A percentile compares a stretch with the other conserved stretches of the same genome.
Evolutionary conservation across 2,797 vertebrate species (phyloP).

Genomic region (Takifugu ocellatus): DNA sequence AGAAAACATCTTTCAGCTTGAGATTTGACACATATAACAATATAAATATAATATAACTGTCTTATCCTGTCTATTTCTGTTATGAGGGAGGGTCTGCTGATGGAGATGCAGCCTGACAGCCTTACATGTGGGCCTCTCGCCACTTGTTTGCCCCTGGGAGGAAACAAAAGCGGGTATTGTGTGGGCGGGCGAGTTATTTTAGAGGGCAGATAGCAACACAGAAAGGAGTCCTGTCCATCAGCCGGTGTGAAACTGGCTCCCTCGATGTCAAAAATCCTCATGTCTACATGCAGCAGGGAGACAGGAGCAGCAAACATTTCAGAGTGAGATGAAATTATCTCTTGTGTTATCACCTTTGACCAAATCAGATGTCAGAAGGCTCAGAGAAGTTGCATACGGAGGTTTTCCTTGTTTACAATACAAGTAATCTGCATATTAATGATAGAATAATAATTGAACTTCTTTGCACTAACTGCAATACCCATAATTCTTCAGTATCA

Average conservation of each 20-base stretch:
- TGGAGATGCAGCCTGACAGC: not conserved
- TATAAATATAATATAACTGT: too few species aligned
- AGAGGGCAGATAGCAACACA: constrained; percentile 25
- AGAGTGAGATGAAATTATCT: too few species aligned
- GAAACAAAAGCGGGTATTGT: constrained; percentile 57
- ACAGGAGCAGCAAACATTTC: not conserved
- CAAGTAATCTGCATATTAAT: too few species aligned
- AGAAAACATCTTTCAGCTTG: too few species aligned
- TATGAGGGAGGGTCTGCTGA: not conserved
- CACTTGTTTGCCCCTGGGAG: constrained; percentile 18
- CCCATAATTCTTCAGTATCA: too few species aligned
- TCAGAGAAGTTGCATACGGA: too few species aligned
- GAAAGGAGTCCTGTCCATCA: constrained; percentile 1
- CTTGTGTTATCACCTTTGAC: too few species aligned
- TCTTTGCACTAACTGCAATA: too few species aligned
- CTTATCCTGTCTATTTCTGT: not conserved
- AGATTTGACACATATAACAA: too few species aligned
- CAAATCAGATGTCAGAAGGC: too few species aligned
- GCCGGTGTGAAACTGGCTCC: not conserved
- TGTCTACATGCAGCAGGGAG: not conserved
- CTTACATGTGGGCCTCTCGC: constrained; percentile 28
- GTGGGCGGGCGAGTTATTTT: constrained; percentile 29
- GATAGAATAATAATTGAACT: too few species aligned
- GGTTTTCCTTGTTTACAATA: too few species aligned
- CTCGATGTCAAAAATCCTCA: not conserved